Conservation (phyloP, 2,888 invertebrate species). For the Cantharis lateralis region DNA sequence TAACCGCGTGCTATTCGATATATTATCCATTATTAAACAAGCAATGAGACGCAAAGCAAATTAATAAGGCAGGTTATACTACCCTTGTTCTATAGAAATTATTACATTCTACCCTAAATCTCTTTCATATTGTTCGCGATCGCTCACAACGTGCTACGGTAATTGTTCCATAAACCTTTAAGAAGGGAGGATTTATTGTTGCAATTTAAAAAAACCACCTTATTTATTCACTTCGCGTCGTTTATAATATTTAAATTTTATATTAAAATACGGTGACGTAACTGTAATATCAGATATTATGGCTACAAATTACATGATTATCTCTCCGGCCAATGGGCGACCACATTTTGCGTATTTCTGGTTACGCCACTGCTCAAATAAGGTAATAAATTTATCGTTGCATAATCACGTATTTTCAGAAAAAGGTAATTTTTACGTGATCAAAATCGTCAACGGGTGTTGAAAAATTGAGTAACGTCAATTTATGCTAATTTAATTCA, state of each 20-base stretch:
- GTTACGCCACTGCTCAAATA: neutral
- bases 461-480: neutral
- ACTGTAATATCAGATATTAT: neutral
- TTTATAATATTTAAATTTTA: neutral
- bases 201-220: neutral
- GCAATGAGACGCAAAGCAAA: constrained; percentile 24
- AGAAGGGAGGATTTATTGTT: constrained; percentile 18
- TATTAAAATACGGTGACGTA: neutral
- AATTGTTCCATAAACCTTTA: constrained; percentile 18
- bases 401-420: neutral
- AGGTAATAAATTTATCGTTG: neutral
- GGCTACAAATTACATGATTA: no score
- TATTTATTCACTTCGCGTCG: neutral
- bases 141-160: constrained; percentile 10
- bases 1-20: constrained; percentile 19
- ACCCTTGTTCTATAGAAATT: constrained; percentile 19
- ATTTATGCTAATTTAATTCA: neutral
- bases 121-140: constrained; percentile 9
- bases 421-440: neutral
- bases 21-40: constrained; percentile 25
- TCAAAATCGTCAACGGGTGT: neutral
- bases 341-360: neutral
- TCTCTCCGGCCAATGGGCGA: no score
- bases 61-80: constrained; percentile 26
- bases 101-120: constrained; percentile 11